Evolutionary conservation across 1,140 invertebrate genomes (phyloP), one percentile per base, ranked within the genome.

Genomic region (Drosophila kikkawai): DNA sequence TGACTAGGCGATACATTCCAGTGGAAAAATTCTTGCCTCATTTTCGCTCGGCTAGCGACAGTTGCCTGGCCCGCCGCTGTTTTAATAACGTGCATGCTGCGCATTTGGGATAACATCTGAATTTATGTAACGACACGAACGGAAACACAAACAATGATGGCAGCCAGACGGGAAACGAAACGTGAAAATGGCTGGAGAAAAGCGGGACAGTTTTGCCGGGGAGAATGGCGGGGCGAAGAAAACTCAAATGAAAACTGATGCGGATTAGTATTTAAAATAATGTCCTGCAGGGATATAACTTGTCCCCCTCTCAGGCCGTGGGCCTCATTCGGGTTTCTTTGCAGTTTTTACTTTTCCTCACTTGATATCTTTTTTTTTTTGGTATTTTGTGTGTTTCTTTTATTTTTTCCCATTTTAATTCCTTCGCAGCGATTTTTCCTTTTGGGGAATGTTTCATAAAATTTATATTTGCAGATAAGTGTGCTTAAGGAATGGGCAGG

Each of bases 181-280:
- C 42, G 66, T 59, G 76, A 58, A 67, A 71, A 78, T 50, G 56
- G 58, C 58, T 19, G 8, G 15, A 47, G 55, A 67, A 42, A 50
- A 50, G 42, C 12, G 53, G 37, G 47, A 57, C 19, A 26, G 26
- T 51, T 50, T 26, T 8, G 39, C 29, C 42, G 26, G 41, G 22
- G 19, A 34, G 34, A 47, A 19, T 36, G 50, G 37, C 19, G 70
- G 53, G 51, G 51, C 26, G 50, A 44, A 32, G 67, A 70, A 68
- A 39, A 82, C 78, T 85, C 82, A 91, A 91, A 91, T 91, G 85
- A 91, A 91, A 91, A 91, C 90, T 91, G 90, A 87, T 91, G 90
- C 90, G 90, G 90, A 91, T 91, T 91, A 91, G 90, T 91, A 90
- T 91, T 91, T 91, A 91, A 91, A 91, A 91, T 91, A 91, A 91